phyloP scores from a whole-genome alignment of 2,797 vertebrate species.

The Dicrostonyx torquatus region DNA sequence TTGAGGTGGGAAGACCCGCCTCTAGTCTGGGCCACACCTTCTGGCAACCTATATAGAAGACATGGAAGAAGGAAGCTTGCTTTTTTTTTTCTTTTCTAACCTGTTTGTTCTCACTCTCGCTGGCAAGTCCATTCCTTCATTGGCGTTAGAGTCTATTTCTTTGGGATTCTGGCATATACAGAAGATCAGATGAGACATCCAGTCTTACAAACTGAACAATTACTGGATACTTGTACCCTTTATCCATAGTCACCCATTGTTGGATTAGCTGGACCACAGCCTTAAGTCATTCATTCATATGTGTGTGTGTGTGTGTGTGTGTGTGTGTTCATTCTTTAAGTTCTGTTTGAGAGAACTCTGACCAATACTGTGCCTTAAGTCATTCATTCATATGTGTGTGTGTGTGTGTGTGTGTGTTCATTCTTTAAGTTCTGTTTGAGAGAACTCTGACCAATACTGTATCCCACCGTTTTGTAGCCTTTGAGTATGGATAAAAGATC shows the following conservation, averaged over 20 bases:
- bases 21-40: not conserved
- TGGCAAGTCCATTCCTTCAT: not conserved
- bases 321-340: not conserved
- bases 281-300: not conserved
- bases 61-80: not conserved
- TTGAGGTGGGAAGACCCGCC: not conserved
- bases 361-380: not conserved
- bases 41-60: not conserved
- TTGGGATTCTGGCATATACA: not conserved
- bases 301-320: too few relatives aligned
- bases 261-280: not conserved
- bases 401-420: not conserved
- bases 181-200: not conserved
- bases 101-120: too few relatives aligned
- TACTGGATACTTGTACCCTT: not conserved
- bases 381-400: too few relatives aligned
- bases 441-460: not conserved
- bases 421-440: not conserved
- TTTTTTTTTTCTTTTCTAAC: not conserved
- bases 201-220: not conserved
- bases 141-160: not conserved
- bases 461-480: not conserved
- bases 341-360: not conserved
- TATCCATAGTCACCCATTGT: not conserved
- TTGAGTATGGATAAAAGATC: slow-evolving; percentile 24